These are phyloP conservation scores for Aethes cnicana DNA, from an alignment of 2,888 invertebrate genomes.

Conservation along the genomic window DNA sequence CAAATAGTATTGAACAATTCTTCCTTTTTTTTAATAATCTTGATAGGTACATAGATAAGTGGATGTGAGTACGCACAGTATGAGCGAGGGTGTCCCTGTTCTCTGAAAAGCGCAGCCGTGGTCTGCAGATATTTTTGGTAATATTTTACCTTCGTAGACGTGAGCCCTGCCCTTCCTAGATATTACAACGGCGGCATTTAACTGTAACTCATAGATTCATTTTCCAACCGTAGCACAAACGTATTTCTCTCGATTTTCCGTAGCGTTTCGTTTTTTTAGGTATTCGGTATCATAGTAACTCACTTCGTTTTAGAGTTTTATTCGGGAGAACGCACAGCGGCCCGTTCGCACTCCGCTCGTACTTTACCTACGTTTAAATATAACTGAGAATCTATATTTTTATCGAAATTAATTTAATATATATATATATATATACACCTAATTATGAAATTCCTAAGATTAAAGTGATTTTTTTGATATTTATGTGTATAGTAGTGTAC, in stretches of 20 bases:
- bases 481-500: conserved; percentile 75
- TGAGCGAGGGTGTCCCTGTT: conserved; percentile 46
- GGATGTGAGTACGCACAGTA: conserved; percentile 73
- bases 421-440: conserved; percentile 63
- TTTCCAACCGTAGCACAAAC: conserved; percentile 65
- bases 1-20: conserved; percentile 73
- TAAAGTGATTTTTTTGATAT: conserved; percentile 74
- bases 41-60: conserved; percentile 71
- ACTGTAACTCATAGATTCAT: conserved; percentile 67
- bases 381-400: conserved; percentile 78
- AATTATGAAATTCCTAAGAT: conserved; percentile 78
- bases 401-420: conserved; percentile 71
- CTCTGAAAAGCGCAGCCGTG: conserved; percentile 57
- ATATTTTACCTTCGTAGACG: conserved; percentile 56
- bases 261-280: conserved; percentile 57
- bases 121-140: conserved; percentile 77
- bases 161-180: conserved; percentile 43
- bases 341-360: conserved; percentile 52
- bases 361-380: conserved; percentile 70
- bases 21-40: conserved; percentile 67
- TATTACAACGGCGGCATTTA: conserved; percentile 64
- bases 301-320: conserved; percentile 51
- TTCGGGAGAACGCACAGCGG: conserved; percentile 49
- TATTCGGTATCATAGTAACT: conserved; percentile 58
- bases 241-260: conserved; percentile 58